These are phyloP conservation scores for Vulpes lagopus DNA, from an alignment of 2,113 vertebrate genomes.

Conservation along the genomic window DNA sequence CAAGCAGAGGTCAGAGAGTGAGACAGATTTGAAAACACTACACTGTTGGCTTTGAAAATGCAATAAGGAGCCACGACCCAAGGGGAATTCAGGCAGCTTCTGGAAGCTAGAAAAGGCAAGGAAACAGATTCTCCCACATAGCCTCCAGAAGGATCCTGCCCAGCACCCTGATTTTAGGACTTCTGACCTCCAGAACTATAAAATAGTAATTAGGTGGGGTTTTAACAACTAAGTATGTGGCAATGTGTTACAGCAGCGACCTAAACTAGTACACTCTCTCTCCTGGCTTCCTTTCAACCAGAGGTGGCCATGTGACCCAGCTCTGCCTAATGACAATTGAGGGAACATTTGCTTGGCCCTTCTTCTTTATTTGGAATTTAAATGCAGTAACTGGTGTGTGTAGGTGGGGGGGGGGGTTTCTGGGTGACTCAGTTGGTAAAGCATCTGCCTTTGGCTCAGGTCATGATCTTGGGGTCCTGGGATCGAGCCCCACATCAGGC, in stretches of 20 bases:
- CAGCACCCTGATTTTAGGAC: background rate
- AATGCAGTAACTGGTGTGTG: background rate
- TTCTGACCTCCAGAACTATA: background rate
- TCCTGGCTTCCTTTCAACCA: background rate
- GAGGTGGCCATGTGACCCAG: background rate
- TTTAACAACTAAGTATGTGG: background rate
- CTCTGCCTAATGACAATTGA: background rate
- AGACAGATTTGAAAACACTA: background rate
- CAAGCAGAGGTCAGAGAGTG: background rate
- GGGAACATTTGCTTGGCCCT: background rate
- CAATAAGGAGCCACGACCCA: background rate
- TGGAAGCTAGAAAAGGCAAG: background rate
- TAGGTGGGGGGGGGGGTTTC: rapidly evolving
- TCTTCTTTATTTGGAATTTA: background rate
- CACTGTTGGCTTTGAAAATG: background rate
- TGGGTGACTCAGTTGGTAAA: background rate
- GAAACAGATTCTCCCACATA: background rate
- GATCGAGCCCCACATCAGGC: background rate
- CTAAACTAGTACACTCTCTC: background rate
- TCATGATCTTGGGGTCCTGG: background rate
- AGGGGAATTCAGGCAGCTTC: background rate
- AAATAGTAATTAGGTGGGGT: background rate
- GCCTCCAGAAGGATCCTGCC: background rate
- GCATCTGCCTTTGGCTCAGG: background rate
- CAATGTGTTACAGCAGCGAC: background rate